Conservation (phyloP, 2,888 invertebrate genomes). For the Chrysolina oricalcia region DNA sequence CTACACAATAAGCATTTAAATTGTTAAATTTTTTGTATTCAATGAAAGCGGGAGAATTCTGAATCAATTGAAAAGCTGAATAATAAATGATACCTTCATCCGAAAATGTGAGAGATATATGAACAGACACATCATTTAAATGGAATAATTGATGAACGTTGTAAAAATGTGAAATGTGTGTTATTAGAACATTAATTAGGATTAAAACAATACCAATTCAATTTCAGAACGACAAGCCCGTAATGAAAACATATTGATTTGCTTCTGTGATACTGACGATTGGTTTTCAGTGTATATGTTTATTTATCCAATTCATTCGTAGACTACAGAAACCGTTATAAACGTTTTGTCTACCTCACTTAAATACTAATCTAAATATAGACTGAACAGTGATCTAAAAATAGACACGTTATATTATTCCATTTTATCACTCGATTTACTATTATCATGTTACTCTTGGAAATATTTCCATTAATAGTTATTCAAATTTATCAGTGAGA, state of each 20-base stretch:
- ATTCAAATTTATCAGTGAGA: not conserved
- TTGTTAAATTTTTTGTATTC: not conserved
- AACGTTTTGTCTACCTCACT: not conserved
- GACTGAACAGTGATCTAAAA: not conserved
- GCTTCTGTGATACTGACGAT: not conserved
- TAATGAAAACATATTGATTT: constrained; percentile 16
- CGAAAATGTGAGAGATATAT: not conserved
- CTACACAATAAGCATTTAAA: not conserved
- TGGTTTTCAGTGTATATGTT: not conserved
- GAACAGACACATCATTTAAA: not conserved
- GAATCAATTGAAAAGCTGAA: not conserved
- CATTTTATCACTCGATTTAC: not conserved
- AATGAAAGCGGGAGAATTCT: not conserved
- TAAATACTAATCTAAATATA: not conserved
- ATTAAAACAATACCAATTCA: constrained; percentile 5
- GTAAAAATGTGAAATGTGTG: not conserved
- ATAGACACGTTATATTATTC: not conserved
- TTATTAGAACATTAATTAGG: constrained; percentile 6
- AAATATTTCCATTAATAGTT: not conserved
- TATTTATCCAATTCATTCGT: not conserved
- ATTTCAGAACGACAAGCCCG: not conserved
- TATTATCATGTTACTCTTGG: not conserved
- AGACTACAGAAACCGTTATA: not conserved
- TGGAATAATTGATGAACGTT: not conserved
- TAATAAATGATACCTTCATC: not conserved